Evolutionary conservation across 2,888 invertebrate genomes (phyloP), one percentile per base, ranked within the genome.

Genomic region (Diogma glabrata): DNA sequence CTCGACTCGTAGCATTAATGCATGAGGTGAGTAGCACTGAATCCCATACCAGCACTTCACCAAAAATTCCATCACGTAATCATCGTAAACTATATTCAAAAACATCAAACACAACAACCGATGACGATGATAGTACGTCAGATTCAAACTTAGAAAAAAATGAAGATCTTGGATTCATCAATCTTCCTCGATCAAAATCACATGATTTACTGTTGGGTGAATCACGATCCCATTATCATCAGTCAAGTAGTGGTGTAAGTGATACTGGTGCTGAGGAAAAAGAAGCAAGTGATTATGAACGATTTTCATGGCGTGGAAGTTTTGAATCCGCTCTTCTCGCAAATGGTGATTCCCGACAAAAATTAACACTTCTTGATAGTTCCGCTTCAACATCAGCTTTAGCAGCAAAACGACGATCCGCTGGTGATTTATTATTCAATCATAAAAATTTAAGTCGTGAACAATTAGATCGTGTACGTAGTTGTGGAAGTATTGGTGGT

Each of bases 271-370:
- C 62, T 6, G 78, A 78, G 62, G 77, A 78, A 60, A 80, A 82
- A 61, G 87, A 88, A 63, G 82, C 85, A 50, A 89, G 88, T 73
- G 89, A 89, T 64, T 84, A 88, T 73, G 91, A 91, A 66, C 75
- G 90, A 57, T 90, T 90, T 70, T 88, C 88, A 62, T 91, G 91
- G 91, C 78, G 90, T 55, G 91, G 91, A 58, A 90, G 90, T 71
- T 91, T 91, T 69, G 91, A 91, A 66, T 89, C 89, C n/a, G 88
- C 91, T 38, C 72, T 91, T 52, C 77, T 89, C 70, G 90, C 89
- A 10, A 69, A 69, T 64, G 87, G 88, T 2, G 90, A 91, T 67
- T 89, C 88, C 8, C 75, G 89, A 58, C 88, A 85, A 36, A 86
- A 84, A 59, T 69, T 88, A 52, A 78, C 80, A 43, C 67, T 81